These are phyloP conservation scores for Drosophila tanythrix DNA, from an alignment of 2,888 invertebrate species.

Conservation along the genomic window DNA sequence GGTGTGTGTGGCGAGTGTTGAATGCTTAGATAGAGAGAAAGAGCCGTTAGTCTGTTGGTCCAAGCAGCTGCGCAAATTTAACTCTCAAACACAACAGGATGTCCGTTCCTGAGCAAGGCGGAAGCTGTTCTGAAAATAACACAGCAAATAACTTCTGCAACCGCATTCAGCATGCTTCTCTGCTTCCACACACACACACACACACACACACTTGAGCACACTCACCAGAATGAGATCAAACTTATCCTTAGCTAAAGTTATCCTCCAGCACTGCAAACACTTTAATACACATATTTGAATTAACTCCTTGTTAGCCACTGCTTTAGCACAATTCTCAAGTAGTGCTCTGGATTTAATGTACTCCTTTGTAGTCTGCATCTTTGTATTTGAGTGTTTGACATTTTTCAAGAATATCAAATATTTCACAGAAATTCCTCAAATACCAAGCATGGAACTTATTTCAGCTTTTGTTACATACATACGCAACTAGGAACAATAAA, in stretches of 20 bases:
- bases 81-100: conserved; percentile 78
- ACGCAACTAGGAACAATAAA: not conserved
- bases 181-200: conserved; percentile 17
- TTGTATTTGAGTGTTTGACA: not conserved
- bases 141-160: conserved; percentile 81
- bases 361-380: not conserved
- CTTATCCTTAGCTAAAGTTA: conserved; percentile 27
- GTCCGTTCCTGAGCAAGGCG: conserved; percentile 71
- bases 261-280: not conserved
- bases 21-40: conserved; percentile 4
- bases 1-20: not conserved
- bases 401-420: not conserved
- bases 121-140: conserved; percentile 81
- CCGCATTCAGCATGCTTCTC: conserved; percentile 71
- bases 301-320: conserved; percentile 3
- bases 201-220: conserved; percentile 18
- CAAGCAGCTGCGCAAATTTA: conserved; percentile 68
- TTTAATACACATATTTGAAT: conserved; percentile 9
- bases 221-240: conserved; percentile 22
- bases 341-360: not conserved
- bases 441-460: not conserved
- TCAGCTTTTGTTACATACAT: too few relatives aligned
- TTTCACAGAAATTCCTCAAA: not conserved
- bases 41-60: conserved; percentile 38
- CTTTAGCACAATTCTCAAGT: conserved; percentile 4